Evolutionary conservation across 1,140 invertebrate genomes (phyloP).

Genomic region (Papilio polyxenes): DNA sequence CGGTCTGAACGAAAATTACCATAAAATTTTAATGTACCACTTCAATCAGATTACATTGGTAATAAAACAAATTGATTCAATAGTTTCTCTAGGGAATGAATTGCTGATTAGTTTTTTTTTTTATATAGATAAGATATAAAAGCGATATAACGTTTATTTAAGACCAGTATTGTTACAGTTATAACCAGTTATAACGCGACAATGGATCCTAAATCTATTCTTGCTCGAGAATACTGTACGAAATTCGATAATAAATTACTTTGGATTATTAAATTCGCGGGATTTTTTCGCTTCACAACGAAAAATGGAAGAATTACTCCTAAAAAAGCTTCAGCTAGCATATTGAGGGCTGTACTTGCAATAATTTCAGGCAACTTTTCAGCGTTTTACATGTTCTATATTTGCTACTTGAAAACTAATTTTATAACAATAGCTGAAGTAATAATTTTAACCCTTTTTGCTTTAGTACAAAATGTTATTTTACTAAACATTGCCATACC

Average conservation of each 20-base stretch:
- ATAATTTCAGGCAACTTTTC: constrained; percentile 29
- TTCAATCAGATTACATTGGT: neutral
- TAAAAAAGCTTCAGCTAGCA: constrained; percentile 24
- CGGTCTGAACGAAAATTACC: neutral
- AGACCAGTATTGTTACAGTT: neutral
- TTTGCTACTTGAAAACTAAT: constrained; percentile 20
- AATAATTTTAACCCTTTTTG: constrained; percentile 30
- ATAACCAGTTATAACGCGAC: neutral
- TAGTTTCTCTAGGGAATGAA: constrained; percentile 15
- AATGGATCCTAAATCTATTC: constrained; percentile 36
- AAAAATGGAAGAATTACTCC: constrained; percentile 45
- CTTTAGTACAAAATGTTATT: constrained; percentile 38
- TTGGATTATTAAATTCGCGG: constrained; percentile 46
- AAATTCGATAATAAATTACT: constrained; percentile 42
- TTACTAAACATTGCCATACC: constrained; percentile 47
- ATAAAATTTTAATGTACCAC: constrained; percentile 1
- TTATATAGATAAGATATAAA: neutral
- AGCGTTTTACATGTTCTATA: constrained; percentile 20
- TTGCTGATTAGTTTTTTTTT: neutral
- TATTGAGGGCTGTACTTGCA: neutral
- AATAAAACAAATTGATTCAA: constrained; percentile 14
- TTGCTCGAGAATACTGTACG: constrained; percentile 51
- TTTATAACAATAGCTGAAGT: constrained; percentile 44
- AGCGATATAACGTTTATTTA: neutral
- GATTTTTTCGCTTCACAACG: constrained; percentile 53